Evolutionary conservation across 2,797 vertebrate species (phyloP).

Genomic region (Fratercula arctica): DNA sequence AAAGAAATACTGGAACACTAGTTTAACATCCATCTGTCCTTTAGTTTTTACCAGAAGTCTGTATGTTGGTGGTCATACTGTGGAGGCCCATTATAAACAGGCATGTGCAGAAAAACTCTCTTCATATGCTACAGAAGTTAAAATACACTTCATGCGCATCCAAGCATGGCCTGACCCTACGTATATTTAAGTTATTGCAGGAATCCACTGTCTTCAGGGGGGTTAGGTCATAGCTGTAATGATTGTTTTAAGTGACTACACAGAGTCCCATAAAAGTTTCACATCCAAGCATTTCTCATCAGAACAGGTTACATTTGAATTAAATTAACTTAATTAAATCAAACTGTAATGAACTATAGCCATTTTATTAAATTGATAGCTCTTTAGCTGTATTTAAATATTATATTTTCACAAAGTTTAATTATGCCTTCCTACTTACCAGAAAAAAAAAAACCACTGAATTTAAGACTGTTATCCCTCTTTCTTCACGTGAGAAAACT

Average conservation of each 20-base stretch:
- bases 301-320: neutral
- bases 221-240: neutral
- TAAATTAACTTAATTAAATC: constrained; percentile 18
- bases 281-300: neutral
- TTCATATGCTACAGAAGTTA: neutral
- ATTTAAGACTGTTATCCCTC: neutral
- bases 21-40: neutral
- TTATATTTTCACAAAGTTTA: neutral
- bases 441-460: neutral
- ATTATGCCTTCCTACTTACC: neutral
- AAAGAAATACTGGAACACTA: neutral
- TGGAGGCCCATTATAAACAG: neutral
- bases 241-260: neutral
- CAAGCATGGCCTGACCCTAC: neutral
- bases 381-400: neutral
- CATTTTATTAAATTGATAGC: neutral
- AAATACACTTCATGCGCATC: neutral
- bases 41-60: neutral
- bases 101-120: neutral
- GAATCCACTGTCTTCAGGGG: neutral
- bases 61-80: neutral
- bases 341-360: neutral
- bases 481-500: neutral
- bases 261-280: neutral
- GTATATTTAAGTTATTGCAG: neutral